Conservation (phyloP, 2,113 vertebrate species). For the Sander vitreus region DNA sequence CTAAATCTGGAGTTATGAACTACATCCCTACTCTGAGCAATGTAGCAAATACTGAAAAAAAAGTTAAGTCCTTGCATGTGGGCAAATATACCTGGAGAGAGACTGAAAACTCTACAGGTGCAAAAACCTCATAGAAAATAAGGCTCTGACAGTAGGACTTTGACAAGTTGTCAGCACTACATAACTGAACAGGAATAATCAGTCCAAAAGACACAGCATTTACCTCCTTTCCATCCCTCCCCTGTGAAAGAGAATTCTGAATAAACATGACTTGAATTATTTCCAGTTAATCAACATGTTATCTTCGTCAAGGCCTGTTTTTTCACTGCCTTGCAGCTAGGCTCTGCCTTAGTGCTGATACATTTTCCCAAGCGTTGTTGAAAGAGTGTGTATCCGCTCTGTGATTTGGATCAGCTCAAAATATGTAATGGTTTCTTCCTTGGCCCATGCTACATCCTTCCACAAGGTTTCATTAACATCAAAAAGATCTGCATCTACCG, state of each 20-base stretch:
- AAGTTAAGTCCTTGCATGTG: conserved; percentile 47
- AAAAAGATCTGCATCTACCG: no score
- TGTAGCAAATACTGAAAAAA: conserved; percentile 64
- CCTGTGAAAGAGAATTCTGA: not conserved
- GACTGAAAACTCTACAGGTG: conserved; percentile 11
- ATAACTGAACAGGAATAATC: conserved; percentile 21
- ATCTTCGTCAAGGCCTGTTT: conserved; percentile 8
- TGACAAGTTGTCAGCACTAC: conserved; percentile 18
- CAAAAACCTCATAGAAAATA: conserved; percentile 23
- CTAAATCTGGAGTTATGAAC: conserved; percentile 78
- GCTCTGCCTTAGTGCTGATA: conserved; percentile 10
- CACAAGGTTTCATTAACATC: no score
- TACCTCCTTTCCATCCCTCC: not conserved
- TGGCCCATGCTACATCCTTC: no score
- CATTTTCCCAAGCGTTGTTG: conserved; percentile 23
- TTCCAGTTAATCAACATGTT: conserved; percentile 26
- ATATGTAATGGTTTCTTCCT: no score
- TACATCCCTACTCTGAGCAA: conserved; percentile 54
- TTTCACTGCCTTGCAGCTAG: conserved; percentile 23
- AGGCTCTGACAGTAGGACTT: conserved; percentile 13
- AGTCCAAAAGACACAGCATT: conserved; percentile 7
- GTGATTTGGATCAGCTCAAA: no score
- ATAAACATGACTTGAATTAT: conserved; percentile 21
- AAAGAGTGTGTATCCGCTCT: no score
- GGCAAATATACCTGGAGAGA: conserved; percentile 48